A percentile compares a stretch with the other conserved stretches of the same genome.
phyloP scores from a whole-genome alignment of 2,888 invertebrate genomes.

The Platypus cylindrus region DNA sequence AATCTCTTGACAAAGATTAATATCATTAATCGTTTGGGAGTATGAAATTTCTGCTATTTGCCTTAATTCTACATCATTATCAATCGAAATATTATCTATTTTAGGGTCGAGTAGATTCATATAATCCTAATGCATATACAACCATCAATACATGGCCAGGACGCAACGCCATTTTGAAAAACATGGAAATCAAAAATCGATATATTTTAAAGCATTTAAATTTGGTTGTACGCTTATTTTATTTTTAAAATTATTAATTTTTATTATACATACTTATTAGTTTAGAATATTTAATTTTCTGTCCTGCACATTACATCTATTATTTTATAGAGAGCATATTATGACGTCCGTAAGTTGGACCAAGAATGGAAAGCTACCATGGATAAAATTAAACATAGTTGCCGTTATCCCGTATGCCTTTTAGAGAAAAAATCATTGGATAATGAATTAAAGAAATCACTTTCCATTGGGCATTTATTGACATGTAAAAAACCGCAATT shows the following conservation, averaged over 20 bases:
- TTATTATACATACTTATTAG: no score
- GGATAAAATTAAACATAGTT: conserved; percentile 20
- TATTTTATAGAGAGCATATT: conserved; percentile 20
- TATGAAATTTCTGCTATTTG: conserved; percentile 8
- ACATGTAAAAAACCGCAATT: conserved; percentile 13
- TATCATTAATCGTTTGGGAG: conserved; percentile 37
- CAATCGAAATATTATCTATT: conserved; percentile 2
- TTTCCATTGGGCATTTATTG: conserved; percentile 26
- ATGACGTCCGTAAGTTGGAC: conserved; percentile 18
- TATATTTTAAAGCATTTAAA: conserved; percentile 8
- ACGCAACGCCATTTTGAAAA: conserved; percentile 20
- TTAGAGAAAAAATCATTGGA: conserved; percentile 24
- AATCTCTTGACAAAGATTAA: conserved; percentile 46
- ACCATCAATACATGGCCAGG: conserved; percentile 22
- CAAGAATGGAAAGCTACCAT: conserved; percentile 22
- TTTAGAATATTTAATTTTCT: no score
- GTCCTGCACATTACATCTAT: no score
- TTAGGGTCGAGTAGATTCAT: conserved; percentile 26
- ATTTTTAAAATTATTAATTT: no score
- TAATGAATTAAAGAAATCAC: conserved; percentile 20
- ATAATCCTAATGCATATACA: conserved; percentile 26
- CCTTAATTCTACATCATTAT: neutral
- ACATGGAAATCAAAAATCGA: conserved; percentile 24
- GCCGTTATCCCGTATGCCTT: conserved; percentile 25
- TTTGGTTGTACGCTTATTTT: no score